phyloP scores from a whole-genome alignment of 2,797 vertebrate genomes.

The Acanthurus leucopareius region DNA sequence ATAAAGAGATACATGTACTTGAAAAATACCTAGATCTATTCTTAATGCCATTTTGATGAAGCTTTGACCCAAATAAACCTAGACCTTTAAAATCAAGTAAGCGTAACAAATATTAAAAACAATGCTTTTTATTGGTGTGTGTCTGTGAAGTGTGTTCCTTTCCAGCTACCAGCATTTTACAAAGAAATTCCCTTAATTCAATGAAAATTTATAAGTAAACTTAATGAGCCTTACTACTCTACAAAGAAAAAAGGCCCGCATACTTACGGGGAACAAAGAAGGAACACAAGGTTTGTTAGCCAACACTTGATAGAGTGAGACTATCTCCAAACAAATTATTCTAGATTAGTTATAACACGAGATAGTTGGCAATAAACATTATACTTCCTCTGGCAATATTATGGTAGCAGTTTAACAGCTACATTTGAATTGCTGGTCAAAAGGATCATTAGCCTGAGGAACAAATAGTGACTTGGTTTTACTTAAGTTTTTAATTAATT shows the following conservation, averaged over 20 bases:
- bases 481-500: slow-evolving; percentile 7
- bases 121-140: neutral
- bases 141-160: neutral
- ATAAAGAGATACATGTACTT: neutral
- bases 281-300: slow-evolving; percentile 40
- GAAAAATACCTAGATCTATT: neutral
- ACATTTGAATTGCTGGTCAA: neutral
- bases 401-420: too few relatives aligned
- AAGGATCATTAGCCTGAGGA: slow-evolving; percentile 11
- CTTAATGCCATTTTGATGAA: neutral
- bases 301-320: slow-evolving; percentile 20
- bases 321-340: slow-evolving; percentile 49
- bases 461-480: slow-evolving; percentile 10
- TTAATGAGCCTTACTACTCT: neutral
- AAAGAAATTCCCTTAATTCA: neutral
- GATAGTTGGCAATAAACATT: slow-evolving; percentile 39
- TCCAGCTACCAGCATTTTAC: neutral
- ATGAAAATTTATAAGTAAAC: neutral
- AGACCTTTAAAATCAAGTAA: too few relatives aligned
- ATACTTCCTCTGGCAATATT: neutral
- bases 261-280: neutral
- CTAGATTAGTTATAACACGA: slow-evolving; percentile 39
- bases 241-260: slow-evolving; percentile 20
- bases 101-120: neutral
- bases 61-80: neutral